phyloP scores from a whole-genome alignment of 2,113 vertebrate genomes.

The Rattus rattus region DNA sequence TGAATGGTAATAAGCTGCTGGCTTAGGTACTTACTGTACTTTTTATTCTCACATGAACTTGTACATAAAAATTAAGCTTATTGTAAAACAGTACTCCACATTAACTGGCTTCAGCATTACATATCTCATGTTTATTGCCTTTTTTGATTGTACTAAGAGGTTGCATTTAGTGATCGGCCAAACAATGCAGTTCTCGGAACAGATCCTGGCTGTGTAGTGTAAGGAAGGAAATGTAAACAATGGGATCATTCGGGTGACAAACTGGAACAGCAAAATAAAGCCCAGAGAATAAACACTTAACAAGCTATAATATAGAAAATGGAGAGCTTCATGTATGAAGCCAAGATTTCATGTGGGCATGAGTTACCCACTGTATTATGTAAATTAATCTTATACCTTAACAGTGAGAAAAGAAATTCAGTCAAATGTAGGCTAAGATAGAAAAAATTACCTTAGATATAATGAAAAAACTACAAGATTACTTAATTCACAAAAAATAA shows the following conservation, averaged over 20 bases:
- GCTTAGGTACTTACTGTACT: not conserved
- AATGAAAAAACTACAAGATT: not conserved
- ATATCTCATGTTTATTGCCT: not conserved
- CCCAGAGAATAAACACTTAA: not conserved
- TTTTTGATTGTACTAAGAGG: not conserved
- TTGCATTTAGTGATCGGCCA: not conserved
- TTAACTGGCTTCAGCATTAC: not conserved
- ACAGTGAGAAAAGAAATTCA: not conserved
- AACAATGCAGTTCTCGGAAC: not conserved
- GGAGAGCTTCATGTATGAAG: not conserved
- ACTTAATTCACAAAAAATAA: not conserved
- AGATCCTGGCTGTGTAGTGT: not conserved
- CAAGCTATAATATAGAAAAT: not conserved
- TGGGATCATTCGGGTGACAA: not conserved
- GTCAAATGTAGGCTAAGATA: not conserved
- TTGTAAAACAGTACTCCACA: not conserved
- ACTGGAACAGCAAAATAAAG: not conserved
- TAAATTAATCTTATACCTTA: not conserved
- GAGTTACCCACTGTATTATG: not conserved
- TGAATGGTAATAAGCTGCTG: not conserved
- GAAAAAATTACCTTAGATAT: not conserved
- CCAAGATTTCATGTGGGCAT: not conserved
- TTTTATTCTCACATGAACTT: slow-evolving; percentile 29
- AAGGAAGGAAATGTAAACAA: not conserved
- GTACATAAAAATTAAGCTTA: not conserved